Evolutionary conservation across 2,113 vertebrate species (phyloP).

Genomic region (Lycaon pictus): DNA sequence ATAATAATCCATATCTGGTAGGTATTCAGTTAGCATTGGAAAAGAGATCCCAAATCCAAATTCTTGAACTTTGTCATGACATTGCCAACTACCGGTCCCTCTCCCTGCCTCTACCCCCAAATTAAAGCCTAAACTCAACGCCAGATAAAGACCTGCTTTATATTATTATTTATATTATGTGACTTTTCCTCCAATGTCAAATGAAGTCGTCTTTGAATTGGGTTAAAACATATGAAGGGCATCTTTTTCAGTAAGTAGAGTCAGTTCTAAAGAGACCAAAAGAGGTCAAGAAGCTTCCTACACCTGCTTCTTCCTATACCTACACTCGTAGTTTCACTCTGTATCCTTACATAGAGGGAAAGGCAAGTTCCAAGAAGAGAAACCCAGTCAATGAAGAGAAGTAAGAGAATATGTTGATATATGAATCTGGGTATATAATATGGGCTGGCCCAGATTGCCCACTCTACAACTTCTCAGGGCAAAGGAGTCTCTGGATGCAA

Average conservation of each 20-base stretch:
- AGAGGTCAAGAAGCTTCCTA: neutral
- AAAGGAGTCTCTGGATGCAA: neutral
- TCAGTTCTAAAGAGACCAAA: neutral
- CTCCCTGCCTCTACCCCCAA: neutral
- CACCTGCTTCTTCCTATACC: neutral
- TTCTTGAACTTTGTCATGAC: neutral
- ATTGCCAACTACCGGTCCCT: neutral
- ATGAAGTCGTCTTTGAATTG: neutral
- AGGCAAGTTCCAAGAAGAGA: constrained; percentile 25
- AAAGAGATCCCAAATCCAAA: constrained; percentile 21
- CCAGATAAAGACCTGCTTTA: neutral
- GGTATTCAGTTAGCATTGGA: neutral
- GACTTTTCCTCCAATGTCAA: neutral
- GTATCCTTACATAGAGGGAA: neutral
- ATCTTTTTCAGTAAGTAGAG: neutral
- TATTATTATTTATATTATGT: neutral
- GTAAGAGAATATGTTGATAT: neutral
- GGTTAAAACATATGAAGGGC: neutral
- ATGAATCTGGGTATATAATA: neutral
- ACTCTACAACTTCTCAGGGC: neutral
- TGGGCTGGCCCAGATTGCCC: neutral
- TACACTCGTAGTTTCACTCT: neutral
- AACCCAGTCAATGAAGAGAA: neutral
- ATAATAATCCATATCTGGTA: neutral
- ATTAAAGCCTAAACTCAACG: neutral